These are phyloP conservation scores for Metalampra italica DNA, from an alignment of 2,888 invertebrate genomes.

Conservation along the genomic window DNA sequence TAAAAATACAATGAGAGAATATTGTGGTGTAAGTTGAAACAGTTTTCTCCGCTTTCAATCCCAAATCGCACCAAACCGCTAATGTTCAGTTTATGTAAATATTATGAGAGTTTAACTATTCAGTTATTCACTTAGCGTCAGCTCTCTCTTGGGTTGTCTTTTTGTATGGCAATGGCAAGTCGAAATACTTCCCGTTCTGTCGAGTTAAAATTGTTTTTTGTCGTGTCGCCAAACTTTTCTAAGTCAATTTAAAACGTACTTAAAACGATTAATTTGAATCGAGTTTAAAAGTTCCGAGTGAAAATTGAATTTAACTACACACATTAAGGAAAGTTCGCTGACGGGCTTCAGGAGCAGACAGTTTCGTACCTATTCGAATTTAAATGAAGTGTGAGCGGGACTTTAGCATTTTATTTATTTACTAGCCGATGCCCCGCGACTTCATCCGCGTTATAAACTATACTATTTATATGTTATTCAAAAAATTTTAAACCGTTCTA, in stretches of 20 bases:
- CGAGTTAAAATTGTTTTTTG: constrained; percentile 30
- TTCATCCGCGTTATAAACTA: no score
- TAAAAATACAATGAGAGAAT: no score
- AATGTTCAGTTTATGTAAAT: constrained; percentile 76
- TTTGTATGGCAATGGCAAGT: constrained; percentile 60
- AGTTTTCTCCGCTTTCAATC: constrained; percentile 25
- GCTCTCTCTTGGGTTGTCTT: constrained; percentile 58
- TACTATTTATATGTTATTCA: no score
- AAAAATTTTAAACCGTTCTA: no score
- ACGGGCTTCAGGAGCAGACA: constrained; percentile 1
- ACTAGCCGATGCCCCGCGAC: no score
- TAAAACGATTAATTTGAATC: constrained; percentile 51
- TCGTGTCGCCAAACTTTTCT: constrained; percentile 35
- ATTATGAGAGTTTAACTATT: constrained; percentile 76
- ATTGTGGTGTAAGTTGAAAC: no score
- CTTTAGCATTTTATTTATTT: background rate
- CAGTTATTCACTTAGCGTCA: constrained; percentile 74
- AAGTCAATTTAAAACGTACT: constrained; percentile 52
- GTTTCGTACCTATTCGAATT: constrained; percentile 7
- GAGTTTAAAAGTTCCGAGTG: constrained; percentile 36
- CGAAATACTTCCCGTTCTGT: constrained; percentile 42
- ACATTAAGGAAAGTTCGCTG: constrained; percentile 12
- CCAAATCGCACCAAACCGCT: constrained; percentile 44
- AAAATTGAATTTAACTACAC: constrained; percentile 38
- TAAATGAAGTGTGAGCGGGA: constrained; percentile 2